A percentile compares a stretch with the other conserved stretches of the same genome.
These are phyloP conservation scores for Caligus rogercresseyi DNA, from an alignment of 1,140 invertebrate species.

Conservation along the genomic window DNA sequence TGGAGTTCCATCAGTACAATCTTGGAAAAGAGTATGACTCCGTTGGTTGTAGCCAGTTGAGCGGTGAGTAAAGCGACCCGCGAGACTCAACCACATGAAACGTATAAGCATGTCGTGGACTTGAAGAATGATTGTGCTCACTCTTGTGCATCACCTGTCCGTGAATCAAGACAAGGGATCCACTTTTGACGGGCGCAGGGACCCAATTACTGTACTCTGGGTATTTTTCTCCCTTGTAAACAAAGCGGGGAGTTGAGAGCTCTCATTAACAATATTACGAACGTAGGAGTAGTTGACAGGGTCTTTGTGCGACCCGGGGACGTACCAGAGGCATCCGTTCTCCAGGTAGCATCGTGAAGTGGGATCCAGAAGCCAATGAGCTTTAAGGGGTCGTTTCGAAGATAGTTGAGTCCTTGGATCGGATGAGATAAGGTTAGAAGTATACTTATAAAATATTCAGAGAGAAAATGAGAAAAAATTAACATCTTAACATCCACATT, in stretches of 20 bases:
- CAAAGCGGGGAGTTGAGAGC: not conserved
- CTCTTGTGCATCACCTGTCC: conserved; percentile 86
- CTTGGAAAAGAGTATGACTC: conserved; percentile 35
- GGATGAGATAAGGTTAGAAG: too few relatives aligned
- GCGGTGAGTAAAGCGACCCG: conserved; percentile 49
- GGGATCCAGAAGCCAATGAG: conserved; percentile 84
- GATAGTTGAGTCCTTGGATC: conserved; percentile 72
- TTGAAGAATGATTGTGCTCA: conserved; percentile 56
- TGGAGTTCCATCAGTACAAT: too few relatives aligned
- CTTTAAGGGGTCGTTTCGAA: conserved; percentile 51
- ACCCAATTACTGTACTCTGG: conserved; percentile 52
- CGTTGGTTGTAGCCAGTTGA: conserved; percentile 68
- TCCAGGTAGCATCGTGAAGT: conserved; percentile 73
- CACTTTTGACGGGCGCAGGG: conserved; percentile 57
- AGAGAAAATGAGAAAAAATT: too few relatives aligned
- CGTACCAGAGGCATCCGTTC: conserved; percentile 78
- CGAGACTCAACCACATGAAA: conserved; percentile 77
- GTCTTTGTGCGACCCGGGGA: conserved; percentile 66
- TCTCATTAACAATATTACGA: not conserved
- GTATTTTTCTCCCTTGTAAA: conserved; percentile 17
- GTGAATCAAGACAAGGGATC: conserved; percentile 70
- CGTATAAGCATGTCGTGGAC: conserved; percentile 80
- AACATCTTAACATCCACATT: too few relatives aligned
- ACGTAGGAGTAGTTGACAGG: conserved; percentile 31
- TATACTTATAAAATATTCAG: too few relatives aligned